These are phyloP conservation scores for Criorhina ranunculi DNA, from an alignment of 2,888 invertebrate species.

Conservation along the genomic window DNA sequence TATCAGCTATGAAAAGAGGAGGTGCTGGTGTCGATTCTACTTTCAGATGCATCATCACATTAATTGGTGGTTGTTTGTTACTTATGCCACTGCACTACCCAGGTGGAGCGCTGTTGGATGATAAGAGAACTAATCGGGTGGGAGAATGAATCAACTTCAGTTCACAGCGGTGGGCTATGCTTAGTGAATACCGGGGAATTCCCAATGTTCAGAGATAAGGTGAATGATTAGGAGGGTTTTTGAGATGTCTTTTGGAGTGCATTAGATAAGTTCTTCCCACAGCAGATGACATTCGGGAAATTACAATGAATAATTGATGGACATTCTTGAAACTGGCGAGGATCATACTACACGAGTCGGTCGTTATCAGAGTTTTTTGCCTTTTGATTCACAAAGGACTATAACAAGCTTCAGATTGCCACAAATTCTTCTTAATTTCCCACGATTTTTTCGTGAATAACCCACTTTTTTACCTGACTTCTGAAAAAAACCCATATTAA, in stretches of 20 bases:
- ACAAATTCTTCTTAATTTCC: neutral
- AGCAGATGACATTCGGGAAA: neutral
- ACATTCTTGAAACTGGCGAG: no score
- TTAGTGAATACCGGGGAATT: conserved; percentile 43
- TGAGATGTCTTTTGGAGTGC: neutral
- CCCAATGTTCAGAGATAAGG: neutral
- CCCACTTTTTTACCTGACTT: neutral
- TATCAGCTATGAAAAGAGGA: neutral
- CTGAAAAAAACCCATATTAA: neutral
- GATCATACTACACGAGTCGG: no score
- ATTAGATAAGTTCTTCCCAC: neutral
- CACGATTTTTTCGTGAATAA: neutral
- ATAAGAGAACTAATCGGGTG: conserved; percentile 20
- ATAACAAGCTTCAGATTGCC: no score
- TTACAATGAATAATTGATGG: no score
- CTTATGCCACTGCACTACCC: conserved; percentile 13
- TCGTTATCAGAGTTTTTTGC: no score
- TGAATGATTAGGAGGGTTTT: neutral
- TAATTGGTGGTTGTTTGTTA: conserved; percentile 38
- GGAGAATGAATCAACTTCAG: conserved; percentile 26
- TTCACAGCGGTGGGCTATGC: conserved; percentile 24
- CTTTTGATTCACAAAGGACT: no score
- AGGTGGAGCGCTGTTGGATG: conserved; percentile 23
- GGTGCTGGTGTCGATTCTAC: conserved; percentile 1
- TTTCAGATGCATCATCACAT: conserved; percentile 56